Evolutionary conservation across 2,888 invertebrate genomes (phyloP), one percentile per base, ranked within the genome.

Genomic region (Lutraria lutraria): DNA sequence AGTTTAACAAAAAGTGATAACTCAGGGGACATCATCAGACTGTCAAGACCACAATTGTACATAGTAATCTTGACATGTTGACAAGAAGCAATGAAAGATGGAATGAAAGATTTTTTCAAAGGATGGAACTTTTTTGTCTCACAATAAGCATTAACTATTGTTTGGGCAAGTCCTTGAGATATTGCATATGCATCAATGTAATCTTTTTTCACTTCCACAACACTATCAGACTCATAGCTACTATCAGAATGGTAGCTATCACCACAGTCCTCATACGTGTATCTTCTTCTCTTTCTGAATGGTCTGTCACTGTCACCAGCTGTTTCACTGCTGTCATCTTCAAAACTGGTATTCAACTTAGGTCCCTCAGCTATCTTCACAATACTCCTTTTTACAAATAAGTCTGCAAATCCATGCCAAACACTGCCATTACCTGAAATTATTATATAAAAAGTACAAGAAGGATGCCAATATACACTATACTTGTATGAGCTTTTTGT

Each of bases 1-100:
- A 56, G 56, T 56, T 56, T 56, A 56, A 56, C 56, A 56, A 56
- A 56, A 56, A 56, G 56, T 56, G 56, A 56, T 56, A 56, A 56
- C 56, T 56, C 56, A 56, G 56, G 56, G 56, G 56, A 56, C 56
- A 56, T 56, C 56, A 56, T 56, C 56, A 56, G 56, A 56, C 56
- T 56, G 56, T 56, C 56, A 56, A 56, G 15, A 56, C 56, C 56
- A 56, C 56, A 56, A 56, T 56, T 56, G 56, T 56, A 56, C 56
- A 56, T 56, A 56, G 56, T 56, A 56, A 56, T 56, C 56, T 56
- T 56, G 56, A 56, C 56, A 56, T 56, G 56, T 56, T 56, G 56
- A 56, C 56, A 56, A 56, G 56, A 56, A 56, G 56, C 56, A 56
- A 56, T 56, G 56, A 56, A 56, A 56, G 56, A 56, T 56, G 56